phyloP scores from a whole-genome alignment of 2,888 invertebrate species.

The Eudasyphora cyanicolor region DNA sequence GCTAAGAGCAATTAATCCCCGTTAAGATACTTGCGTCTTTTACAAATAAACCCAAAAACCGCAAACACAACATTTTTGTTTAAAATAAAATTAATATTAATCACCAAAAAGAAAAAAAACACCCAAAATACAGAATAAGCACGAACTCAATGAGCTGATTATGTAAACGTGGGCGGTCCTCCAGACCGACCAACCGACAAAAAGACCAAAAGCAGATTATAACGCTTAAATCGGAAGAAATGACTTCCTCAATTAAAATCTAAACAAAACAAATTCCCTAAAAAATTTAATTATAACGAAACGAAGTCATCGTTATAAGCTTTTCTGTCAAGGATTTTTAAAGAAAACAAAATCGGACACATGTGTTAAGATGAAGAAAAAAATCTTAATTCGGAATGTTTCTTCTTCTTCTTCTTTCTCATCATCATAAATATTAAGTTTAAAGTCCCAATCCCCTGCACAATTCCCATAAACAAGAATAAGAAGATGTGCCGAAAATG shows the following conservation, averaged over 20 bases:
- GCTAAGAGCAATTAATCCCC: constrained; percentile 40
- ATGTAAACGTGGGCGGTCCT: not conserved
- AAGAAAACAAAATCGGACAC: not conserved
- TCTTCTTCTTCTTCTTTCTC: not conserved
- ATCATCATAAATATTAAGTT: too few relatives aligned
- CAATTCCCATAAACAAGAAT: not conserved
- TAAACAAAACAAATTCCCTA: not conserved
- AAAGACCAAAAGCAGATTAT: not conserved
- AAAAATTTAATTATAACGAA: not conserved
- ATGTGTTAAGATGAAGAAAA: not conserved
- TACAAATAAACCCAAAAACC: not conserved
- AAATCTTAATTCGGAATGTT: too few relatives aligned
- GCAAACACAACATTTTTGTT: not conserved
- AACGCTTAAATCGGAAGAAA: not conserved
- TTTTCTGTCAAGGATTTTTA: not conserved
- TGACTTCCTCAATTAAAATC: constrained; percentile 6
- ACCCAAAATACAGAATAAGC: not conserved
- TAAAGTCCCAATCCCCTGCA: not conserved
- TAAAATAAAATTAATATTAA: constrained; percentile 28
- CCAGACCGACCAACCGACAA: not conserved
- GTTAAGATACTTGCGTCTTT: constrained; percentile 19
- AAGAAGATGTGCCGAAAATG: not conserved
- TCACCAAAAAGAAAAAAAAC: not conserved
- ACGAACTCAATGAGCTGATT: not conserved
- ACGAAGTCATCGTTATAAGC: too few relatives aligned